These are phyloP conservation scores for Dynastes tityus DNA, from an alignment of 2,888 invertebrate species.

Conservation along the genomic window DNA sequence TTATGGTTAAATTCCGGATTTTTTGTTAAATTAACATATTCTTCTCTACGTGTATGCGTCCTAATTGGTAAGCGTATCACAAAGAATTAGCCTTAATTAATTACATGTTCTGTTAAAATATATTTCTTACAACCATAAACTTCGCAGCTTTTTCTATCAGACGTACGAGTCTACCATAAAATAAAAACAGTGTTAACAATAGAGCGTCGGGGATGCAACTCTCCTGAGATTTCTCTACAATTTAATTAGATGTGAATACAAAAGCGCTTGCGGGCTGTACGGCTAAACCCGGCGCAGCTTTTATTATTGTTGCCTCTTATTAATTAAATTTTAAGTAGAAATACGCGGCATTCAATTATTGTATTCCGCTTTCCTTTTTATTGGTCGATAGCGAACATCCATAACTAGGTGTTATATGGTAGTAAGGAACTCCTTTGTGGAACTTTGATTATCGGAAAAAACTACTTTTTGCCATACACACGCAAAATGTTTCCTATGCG, in stretches of 20 bases:
- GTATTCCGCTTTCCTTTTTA: constrained; percentile 17
- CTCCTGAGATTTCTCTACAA: background rate
- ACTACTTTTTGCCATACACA: background rate
- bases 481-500: background rate
- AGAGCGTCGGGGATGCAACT: background rate
- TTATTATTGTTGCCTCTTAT: constrained; percentile 26
- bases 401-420: background rate
- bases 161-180: background rate
- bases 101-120: background rate
- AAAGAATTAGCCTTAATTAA: background rate
- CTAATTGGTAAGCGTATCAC: background rate
- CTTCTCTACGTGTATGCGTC: too few relatives aligned
- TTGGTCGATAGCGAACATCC: background rate
- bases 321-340: constrained; percentile 36
- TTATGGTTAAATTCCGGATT: too few relatives aligned
- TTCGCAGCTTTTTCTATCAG: background rate
- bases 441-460: too few relatives aligned
- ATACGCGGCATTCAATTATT: constrained; percentile 19
- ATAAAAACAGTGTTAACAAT: too few relatives aligned
- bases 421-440: background rate
- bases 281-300: constrained; percentile 17
- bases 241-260: constrained; percentile 32
- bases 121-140: background rate
- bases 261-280: background rate
- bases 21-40: too few relatives aligned